Conservation (phyloP, 2,797 vertebrate species). For the Echiichthys vipera region DNA sequence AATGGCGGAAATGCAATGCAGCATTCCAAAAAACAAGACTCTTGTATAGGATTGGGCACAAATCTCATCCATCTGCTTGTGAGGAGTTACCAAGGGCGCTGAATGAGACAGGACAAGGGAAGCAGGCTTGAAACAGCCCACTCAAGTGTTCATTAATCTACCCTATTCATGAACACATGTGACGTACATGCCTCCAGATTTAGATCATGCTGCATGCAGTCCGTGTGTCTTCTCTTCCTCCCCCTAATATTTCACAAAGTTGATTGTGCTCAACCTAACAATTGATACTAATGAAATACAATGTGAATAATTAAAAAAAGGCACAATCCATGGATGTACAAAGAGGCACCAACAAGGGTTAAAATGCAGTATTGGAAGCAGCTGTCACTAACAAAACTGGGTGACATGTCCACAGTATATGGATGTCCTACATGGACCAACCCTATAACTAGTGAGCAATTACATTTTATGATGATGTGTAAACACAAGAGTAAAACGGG, state of each 20-base stretch:
- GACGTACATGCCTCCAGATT: slow-evolving; percentile 28
- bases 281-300: slow-evolving; percentile 6
- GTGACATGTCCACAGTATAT: not conserved
- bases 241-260: not conserved
- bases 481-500: not conserved
- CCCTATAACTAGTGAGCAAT: not conserved
- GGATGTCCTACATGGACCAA: not conserved
- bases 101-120: slow-evolving; percentile 23
- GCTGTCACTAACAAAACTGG: not conserved
- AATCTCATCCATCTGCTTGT: slow-evolving; percentile 8
- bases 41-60: not conserved
- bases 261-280: slow-evolving; percentile 2
- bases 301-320: not conserved
- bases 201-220: slow-evolving; percentile 7
- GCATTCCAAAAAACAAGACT: not conserved
- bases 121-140: slow-evolving; percentile 31
- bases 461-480: not conserved
- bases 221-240: not conserved
- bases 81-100: slow-evolving; percentile 1
- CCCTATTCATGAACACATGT: slow-evolving; percentile 62
- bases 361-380: not conserved
- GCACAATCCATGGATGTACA: not conserved
- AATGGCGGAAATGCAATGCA: not conserved
- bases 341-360: slow-evolving; percentile 1
- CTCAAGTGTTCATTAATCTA: slow-evolving; percentile 35